Conservation (phyloP, 2,797 vertebrate species). For the Ibycter americanus region DNA sequence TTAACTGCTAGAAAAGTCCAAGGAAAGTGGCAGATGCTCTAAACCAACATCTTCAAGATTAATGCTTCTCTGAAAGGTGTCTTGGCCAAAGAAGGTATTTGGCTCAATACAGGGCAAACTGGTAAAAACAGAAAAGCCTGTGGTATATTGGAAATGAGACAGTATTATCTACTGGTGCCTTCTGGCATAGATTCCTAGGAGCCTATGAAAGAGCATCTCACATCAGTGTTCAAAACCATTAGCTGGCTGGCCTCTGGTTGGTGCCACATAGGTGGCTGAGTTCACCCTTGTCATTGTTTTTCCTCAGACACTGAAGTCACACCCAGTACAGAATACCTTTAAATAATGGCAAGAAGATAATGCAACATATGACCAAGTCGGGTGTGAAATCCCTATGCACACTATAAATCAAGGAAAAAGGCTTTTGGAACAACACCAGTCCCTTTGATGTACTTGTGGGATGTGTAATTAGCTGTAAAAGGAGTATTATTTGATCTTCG, state of each 20-base stretch:
- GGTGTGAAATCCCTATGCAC: slow-evolving; percentile 3
- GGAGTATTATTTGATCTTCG: slow-evolving; percentile 64
- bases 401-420: neutral
- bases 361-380: neutral
- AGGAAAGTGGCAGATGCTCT: neutral
- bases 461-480: slow-evolving; percentile 70
- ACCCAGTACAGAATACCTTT: neutral
- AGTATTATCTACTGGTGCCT: neutral
- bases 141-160: neutral
- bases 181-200: neutral
- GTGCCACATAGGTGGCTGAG: neutral
- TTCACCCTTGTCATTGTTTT: neutral
- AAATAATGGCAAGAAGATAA: neutral
- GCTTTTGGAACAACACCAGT: neutral
- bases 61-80: neutral
- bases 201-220: neutral
- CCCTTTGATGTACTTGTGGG: slow-evolving; percentile 44
- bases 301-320: neutral
- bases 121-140: neutral
- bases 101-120: neutral
- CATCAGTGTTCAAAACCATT: neutral
- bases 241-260: neutral
- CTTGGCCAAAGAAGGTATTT: neutral
- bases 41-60: neutral
- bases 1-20: neutral